Conservation (phyloP, 2,888 invertebrate species). For the Polydrusus tereticollis region DNA sequence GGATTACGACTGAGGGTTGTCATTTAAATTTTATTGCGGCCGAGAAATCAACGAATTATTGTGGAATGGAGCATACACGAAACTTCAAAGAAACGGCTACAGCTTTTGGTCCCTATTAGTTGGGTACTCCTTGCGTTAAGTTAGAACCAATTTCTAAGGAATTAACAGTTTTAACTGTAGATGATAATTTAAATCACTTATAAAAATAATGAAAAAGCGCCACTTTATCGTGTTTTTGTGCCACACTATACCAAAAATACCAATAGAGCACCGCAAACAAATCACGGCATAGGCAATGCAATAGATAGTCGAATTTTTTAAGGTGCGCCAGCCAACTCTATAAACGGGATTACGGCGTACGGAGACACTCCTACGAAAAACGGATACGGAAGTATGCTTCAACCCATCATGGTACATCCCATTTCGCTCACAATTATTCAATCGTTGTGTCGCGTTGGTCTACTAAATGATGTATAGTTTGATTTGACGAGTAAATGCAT, state of each 20-base stretch:
- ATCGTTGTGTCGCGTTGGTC: slow-evolving; percentile 33
- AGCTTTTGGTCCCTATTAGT: too few species aligned
- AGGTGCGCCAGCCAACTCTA: slow-evolving; percentile 42
- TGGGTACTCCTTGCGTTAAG: too few species aligned
- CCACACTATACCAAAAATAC: background rate
- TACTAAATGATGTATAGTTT: slow-evolving; percentile 7
- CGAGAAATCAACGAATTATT: too few species aligned
- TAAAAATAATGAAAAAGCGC: too few species aligned
- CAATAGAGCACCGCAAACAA: slow-evolving; percentile 11
- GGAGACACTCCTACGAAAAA: slow-evolving; percentile 50
- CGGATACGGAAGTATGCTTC: slow-evolving; percentile 52
- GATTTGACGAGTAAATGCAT: background rate
- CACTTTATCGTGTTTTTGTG: background rate
- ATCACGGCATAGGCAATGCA: slow-evolving; percentile 29
- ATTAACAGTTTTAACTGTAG: too few species aligned
- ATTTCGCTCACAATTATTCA: slow-evolving; percentile 44
- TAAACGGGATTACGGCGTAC: slow-evolving; percentile 40
- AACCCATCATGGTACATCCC: slow-evolving; percentile 49
- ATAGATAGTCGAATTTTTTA: slow-evolving; percentile 36
- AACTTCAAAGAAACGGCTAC: too few species aligned
- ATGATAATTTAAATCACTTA: too few species aligned
- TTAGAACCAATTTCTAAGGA: too few species aligned
- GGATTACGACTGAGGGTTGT: too few species aligned
- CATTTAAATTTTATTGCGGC: too few species aligned
- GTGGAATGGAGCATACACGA: too few species aligned